Conservation (phyloP, 2,113 vertebrate species). For the Callipepla squamata region DNA sequence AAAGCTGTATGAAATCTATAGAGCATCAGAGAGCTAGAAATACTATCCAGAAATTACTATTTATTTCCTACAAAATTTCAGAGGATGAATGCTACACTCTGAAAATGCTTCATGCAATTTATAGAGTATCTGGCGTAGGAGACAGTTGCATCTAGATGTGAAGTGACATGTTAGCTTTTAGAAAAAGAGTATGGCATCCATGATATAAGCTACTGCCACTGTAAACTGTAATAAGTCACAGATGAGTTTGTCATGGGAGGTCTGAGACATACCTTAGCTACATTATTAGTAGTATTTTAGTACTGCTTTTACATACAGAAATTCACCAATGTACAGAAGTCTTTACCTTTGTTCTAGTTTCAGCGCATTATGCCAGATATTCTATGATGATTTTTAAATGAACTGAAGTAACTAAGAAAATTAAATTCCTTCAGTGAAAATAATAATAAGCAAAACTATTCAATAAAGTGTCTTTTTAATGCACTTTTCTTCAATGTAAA, state of each 20-base stretch:
- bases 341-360: neutral
- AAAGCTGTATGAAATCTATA: conserved; percentile 2
- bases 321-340: neutral
- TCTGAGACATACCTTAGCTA: neutral
- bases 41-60: conserved; percentile 28
- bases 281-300: neutral
- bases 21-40: conserved; percentile 4
- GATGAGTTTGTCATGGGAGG: neutral
- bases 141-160: neutral
- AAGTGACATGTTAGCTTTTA: neutral
- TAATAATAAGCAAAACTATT: neutral
- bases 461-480: neutral
- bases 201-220: neutral
- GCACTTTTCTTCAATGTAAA: neutral
- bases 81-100: neutral
- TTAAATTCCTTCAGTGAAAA: neutral
- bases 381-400: neutral
- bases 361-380: neutral
- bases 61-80: conserved; percentile 21
- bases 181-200: neutral
- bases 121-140: neutral
- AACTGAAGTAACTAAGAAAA: neutral
- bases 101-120: neutral
- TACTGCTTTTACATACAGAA: neutral
- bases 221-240: neutral